These are phyloP conservation scores for Alexandromys fortis DNA, from an alignment of 2,113 vertebrate species.

Conservation along the genomic window DNA sequence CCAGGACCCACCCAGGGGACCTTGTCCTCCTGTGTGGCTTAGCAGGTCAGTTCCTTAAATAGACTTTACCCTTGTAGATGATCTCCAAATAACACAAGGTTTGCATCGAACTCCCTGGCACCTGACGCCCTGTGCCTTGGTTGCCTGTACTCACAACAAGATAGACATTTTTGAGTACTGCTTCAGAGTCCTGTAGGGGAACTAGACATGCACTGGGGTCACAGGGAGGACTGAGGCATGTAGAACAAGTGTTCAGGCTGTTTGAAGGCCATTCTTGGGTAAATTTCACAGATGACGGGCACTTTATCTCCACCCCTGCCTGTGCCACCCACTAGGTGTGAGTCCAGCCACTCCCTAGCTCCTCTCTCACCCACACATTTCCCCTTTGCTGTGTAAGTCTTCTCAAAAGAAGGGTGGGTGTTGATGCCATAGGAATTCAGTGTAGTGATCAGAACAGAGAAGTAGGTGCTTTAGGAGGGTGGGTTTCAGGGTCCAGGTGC, in stretches of 20 bases:
- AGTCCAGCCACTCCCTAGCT: fast-evolving
- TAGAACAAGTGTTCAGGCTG: not conserved
- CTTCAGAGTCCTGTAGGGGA: not conserved
- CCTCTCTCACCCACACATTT: not conserved
- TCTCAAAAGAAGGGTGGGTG: not conserved
- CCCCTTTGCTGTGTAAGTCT: not conserved
- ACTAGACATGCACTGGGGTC: fast-evolving
- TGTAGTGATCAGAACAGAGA: not conserved
- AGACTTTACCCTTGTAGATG: not conserved
- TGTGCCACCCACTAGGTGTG: fast-evolving
- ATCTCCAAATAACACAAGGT: not conserved
- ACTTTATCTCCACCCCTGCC: not conserved
- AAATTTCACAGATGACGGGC: fast-evolving
- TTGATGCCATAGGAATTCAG: not conserved
- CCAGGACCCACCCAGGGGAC: not conserved
- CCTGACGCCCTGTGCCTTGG: not conserved
- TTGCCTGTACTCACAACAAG: too few species aligned
- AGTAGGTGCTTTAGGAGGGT: not conserved
- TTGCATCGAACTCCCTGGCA: not conserved
- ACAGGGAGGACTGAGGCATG: not conserved
- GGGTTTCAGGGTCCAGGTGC: not conserved
- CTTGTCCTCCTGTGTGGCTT: not conserved
- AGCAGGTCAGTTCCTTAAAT: not conserved
- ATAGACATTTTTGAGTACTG: not conserved
- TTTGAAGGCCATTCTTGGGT: too few species aligned